phyloP scores from a whole-genome alignment of 2,113 vertebrate genomes.

The Coregonus clupeaformis region DNA sequence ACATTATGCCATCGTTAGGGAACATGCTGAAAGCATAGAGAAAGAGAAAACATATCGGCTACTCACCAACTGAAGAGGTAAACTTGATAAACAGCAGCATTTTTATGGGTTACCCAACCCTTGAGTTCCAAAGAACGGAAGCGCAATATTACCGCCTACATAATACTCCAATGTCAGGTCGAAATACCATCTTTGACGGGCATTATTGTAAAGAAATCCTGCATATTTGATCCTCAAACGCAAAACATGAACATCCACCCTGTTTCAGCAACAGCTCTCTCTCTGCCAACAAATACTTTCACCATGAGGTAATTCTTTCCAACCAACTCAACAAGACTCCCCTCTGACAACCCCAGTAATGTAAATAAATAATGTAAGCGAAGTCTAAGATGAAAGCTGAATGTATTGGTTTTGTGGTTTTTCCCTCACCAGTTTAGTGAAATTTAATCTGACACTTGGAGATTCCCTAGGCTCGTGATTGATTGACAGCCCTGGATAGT shows the following conservation, averaged over 20 bases:
- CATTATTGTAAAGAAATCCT: neutral
- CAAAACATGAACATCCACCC: slow-evolving; percentile 59
- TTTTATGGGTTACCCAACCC: neutral
- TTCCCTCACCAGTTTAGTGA: no score
- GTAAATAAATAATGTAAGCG: no score
- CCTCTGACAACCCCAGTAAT: no score
- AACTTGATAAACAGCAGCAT: neutral
- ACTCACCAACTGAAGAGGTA: neutral
- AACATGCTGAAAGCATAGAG: no score
- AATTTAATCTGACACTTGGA: no score
- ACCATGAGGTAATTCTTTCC: slow-evolving; percentile 68
- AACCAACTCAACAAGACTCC: neutral
- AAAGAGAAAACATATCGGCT: neutral
- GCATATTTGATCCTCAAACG: neutral
- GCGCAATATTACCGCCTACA: neutral
- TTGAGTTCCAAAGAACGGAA: neutral
- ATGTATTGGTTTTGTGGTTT: no score
- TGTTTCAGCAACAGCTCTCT: slow-evolving; percentile 33
- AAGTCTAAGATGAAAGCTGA: no score
- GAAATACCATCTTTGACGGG: neutral
- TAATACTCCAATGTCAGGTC: neutral
- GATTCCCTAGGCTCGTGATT: neutral
- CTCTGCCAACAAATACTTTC: slow-evolving; percentile 66
- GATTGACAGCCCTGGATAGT: neutral
- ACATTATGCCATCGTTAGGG: no score